Conservation (phyloP, 2,888 invertebrate genomes). For the Notodonta ziczac region DNA sequence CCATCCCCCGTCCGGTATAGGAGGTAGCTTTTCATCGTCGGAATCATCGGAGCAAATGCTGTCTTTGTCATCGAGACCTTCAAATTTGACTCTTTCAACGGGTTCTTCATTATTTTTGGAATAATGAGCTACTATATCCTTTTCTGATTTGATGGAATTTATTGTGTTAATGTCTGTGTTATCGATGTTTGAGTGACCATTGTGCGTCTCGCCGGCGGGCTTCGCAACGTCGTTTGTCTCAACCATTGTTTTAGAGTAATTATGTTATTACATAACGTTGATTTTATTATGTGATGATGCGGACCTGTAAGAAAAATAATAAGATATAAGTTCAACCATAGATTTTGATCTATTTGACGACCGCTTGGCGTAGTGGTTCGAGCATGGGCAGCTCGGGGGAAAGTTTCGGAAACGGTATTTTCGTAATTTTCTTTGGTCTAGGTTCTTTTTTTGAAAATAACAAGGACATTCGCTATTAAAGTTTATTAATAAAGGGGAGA, state of each 20-base stretch:
- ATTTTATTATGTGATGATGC: constrained; percentile 11
- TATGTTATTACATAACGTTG: constrained; percentile 36
- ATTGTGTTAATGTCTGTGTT: constrained; percentile 66
- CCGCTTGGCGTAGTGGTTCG: no score
- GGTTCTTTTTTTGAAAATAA: no score
- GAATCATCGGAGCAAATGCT: constrained; percentile 71
- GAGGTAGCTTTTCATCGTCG: constrained; percentile 72
- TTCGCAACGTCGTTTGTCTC: constrained; percentile 30
- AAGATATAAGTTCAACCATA: not conserved
- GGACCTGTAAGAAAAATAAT: not conserved
- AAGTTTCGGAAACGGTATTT: no score
- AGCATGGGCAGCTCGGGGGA: no score
- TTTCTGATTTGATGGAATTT: constrained; percentile 67
- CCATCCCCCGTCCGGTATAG: constrained; percentile 93
- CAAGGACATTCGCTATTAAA: no score
- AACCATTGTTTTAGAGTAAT: constrained; percentile 33
- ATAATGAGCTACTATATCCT: constrained; percentile 53
- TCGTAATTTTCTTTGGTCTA: no score
- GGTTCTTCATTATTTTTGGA: constrained; percentile 57
- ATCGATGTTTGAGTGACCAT: constrained; percentile 27
- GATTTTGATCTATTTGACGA: no score
- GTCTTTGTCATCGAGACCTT: constrained; percentile 75
- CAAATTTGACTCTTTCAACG: constrained; percentile 72
- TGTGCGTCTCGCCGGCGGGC: constrained; percentile 27
- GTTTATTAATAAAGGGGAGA: no score